Percentiles rank a stretch among this genome's conserved stretches.
Conservation (phyloP, 2,888 invertebrate species). For the Noctuana brunneofusca region DNA sequence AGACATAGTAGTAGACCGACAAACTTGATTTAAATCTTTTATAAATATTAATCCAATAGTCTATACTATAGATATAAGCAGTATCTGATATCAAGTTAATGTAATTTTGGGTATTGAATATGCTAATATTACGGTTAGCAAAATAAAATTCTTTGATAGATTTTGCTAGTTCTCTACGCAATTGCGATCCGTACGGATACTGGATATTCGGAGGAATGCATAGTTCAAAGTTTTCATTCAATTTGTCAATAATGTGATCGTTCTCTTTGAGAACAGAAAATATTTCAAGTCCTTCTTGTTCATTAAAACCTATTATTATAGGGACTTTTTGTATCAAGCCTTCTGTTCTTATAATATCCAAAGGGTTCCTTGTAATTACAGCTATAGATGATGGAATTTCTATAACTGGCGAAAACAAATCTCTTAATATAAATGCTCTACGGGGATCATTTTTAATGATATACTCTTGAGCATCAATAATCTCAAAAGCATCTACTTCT, state of each 20-base stretch:
- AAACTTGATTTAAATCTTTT: constrained; percentile 26
- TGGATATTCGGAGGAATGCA: constrained; percentile 48
- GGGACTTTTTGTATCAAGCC: constrained; percentile 54
- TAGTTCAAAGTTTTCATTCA: constrained; percentile 40
- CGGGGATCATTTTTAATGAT: constrained; percentile 38
- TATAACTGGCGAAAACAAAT: constrained; percentile 56
- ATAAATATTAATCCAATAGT: constrained; percentile 38
- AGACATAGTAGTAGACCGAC: constrained; percentile 40
- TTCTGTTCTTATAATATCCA: constrained; percentile 49
- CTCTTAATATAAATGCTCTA: constrained; percentile 34
- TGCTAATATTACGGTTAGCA: constrained; percentile 36
- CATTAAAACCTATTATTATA: constrained; percentile 60
- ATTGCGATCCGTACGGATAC: constrained; percentile 42
- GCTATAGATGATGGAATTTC: constrained; percentile 51
- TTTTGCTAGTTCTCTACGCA: constrained; percentile 41
- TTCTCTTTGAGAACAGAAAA: constrained; percentile 37
- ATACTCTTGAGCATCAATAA: constrained; percentile 42
- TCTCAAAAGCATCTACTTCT: constrained; percentile 41
- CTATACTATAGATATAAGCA: constrained; percentile 38
- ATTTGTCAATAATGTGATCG: constrained; percentile 28
- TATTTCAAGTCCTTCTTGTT: constrained; percentile 55
- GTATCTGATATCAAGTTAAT: constrained; percentile 42
- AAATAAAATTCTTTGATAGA: constrained; percentile 48
- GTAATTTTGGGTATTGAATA: constrained; percentile 24
- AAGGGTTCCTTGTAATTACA: constrained; percentile 57